phyloP scores from a whole-genome alignment of 2,888 invertebrate species.

The Catotricha subobsoleta region DNA sequence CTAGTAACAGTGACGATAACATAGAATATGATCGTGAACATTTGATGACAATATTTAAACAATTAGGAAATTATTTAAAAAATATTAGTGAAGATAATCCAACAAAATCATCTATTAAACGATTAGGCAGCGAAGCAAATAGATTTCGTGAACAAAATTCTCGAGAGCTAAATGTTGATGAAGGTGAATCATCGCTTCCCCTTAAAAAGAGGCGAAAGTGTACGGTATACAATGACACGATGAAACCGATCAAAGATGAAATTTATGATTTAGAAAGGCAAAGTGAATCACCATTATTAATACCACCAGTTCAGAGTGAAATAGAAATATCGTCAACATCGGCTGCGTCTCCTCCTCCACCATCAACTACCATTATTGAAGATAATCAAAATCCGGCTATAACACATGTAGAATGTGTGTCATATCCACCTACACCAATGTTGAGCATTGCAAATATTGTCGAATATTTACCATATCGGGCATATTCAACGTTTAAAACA shows the following conservation, averaged over 20 bases:
- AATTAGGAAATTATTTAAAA: not conserved
- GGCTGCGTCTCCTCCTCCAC: not conserved
- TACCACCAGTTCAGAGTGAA: not conserved
- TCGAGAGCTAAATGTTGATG: not conserved
- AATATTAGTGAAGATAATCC: not conserved
- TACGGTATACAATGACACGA: not conserved
- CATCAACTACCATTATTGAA: not conserved
- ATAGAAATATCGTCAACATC: not conserved
- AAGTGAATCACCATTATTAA: not conserved
- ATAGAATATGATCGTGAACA: constrained; percentile 1
- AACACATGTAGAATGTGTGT: constrained; percentile 5
- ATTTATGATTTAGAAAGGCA: not conserved
- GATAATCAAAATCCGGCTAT: not conserved
- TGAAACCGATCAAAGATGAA: not conserved
- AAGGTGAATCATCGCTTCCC: constrained; percentile 1
- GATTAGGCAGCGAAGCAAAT: not conserved
- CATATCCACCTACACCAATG: constrained; percentile 13
- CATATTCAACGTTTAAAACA: constrained; percentile 9
- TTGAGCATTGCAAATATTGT: constrained; percentile 12
- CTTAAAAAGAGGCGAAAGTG: not conserved
- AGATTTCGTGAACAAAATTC: not conserved
- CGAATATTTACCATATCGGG: constrained; percentile 9
- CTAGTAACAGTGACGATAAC: not conserved
- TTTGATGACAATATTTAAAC: not conserved
- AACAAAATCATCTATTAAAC: not conserved